A percentile compares a stretch with the other conserved stretches of the same genome.
Conservation (phyloP, 2,113 vertebrate genomes). For the Geococcyx californianus region DNA sequence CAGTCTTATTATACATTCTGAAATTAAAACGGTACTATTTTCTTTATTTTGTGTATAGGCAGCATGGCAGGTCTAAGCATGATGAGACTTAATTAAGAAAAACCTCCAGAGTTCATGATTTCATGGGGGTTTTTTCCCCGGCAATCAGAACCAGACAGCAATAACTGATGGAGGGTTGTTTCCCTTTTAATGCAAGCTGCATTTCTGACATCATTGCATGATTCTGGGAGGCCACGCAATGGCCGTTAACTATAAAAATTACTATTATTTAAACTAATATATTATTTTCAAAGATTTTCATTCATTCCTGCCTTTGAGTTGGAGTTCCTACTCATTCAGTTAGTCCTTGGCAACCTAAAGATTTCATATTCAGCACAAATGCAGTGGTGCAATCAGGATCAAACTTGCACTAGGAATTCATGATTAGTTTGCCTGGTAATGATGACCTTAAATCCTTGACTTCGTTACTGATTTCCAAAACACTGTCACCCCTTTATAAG, state of each 20-base stretch:
- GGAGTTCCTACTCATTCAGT: not conserved
- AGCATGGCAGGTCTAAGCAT: not conserved
- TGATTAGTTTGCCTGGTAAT: constrained; percentile 17
- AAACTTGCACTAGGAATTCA: not conserved
- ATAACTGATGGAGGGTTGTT: not conserved
- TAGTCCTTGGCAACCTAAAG: not conserved
- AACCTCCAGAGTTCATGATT: not conserved
- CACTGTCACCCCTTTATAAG: not conserved
- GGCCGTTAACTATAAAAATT: not conserved
- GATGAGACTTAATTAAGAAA: not conserved
- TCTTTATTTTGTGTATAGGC: not conserved
- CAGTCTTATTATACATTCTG: not conserved
- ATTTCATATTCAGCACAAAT: not conserved
- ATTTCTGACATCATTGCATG: not conserved
- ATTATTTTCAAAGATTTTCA: not conserved
- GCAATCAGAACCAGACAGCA: not conserved
- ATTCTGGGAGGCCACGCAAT: not conserved
- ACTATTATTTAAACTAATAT: not conserved
- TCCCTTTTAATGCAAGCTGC: not conserved
- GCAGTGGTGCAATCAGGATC: not conserved
- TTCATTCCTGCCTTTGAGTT: not conserved
- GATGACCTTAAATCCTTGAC: not conserved
- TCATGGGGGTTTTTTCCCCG: not conserved
- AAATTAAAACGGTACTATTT: not conserved
- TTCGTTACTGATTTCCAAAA: constrained; percentile 29